A percentile compares a stretch with the other conserved stretches of the same genome.
Conservation (phyloP, 2,797 vertebrate genomes). For the Lycodopsis pacificus region DNA sequence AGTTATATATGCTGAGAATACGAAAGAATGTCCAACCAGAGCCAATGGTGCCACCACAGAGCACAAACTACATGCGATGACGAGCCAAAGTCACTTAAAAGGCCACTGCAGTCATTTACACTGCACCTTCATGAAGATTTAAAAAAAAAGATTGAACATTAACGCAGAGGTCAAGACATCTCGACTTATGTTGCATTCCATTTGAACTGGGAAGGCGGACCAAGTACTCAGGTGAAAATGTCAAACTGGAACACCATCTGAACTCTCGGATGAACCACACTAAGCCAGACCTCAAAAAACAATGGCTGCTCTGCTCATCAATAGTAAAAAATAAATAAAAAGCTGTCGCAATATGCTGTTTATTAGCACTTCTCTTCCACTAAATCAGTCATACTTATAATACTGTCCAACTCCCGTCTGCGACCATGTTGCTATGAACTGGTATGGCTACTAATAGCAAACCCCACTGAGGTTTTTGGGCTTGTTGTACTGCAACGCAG, state of each 20-base stretch:
- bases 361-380: not conserved
- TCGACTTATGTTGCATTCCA: not conserved
- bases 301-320: too few species aligned
- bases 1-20: not conserved
- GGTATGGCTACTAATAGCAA: not conserved
- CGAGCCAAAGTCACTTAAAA: not conserved
- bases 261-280: not conserved
- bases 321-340: too few species aligned
- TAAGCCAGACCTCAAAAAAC: not conserved
- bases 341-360: not conserved
- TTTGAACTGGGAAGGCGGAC: not conserved
- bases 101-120: not conserved
- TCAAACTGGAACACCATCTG: too few species aligned
- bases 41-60: not conserved
- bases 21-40: not conserved
- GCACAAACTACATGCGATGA: not conserved
- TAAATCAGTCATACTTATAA: too few species aligned
- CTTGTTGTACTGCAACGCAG: too few species aligned
- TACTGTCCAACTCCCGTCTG: not conserved
- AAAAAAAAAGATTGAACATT: not conserved
- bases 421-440: not conserved
- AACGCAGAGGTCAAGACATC: not conserved
- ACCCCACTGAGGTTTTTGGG: not conserved
- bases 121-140: not conserved
- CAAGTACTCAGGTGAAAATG: too few species aligned